Conservation (phyloP, 2,888 invertebrate genomes). For the Furcula furcula region DNA sequence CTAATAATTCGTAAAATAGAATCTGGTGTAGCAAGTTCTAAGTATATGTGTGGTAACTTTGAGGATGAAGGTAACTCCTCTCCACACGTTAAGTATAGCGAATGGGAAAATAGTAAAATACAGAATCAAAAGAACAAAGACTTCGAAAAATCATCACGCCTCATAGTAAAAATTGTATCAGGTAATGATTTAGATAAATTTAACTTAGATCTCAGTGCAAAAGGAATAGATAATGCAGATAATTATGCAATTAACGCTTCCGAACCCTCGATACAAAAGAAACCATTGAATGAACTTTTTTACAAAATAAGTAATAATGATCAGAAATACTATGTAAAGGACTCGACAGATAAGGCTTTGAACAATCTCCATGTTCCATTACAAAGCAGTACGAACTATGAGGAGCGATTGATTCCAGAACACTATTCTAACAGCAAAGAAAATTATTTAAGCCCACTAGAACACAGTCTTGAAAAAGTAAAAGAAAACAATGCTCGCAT, state of each 20-base stretch:
- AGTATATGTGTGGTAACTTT: slow-evolving; percentile 59
- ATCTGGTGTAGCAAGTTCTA: slow-evolving; percentile 49
- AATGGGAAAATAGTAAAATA: slow-evolving; percentile 58
- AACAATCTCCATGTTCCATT: slow-evolving; percentile 12
- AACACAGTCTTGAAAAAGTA: slow-evolving; percentile 70
- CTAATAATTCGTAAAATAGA: slow-evolving; percentile 72
- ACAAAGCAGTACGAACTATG: slow-evolving; percentile 11
- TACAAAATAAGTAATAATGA: slow-evolving; percentile 10
- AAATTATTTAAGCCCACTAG: slow-evolving; percentile 49
- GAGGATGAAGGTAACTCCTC: slow-evolving; percentile 41
- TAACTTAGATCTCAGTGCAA: slow-evolving; percentile 61
- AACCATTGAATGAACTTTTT: slow-evolving; percentile 8
- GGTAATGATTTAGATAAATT: slow-evolving; percentile 50
- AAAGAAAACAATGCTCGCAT: slow-evolving; percentile 74
- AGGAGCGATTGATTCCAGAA: slow-evolving; percentile 8
- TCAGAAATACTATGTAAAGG: slow-evolving; percentile 7
- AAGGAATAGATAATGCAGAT: slow-evolving; percentile 34
- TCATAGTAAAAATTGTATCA: slow-evolving; percentile 66
- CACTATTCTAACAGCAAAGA: slow-evolving; percentile 9
- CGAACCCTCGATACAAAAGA: slow-evolving; percentile 10
- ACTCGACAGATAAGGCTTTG: slow-evolving; percentile 7
- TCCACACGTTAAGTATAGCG: slow-evolving; percentile 46
- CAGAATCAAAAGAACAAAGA: slow-evolving; percentile 49
- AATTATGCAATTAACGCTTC: slow-evolving; percentile 20
- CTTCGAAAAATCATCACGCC: slow-evolving; percentile 50